phyloP scores from a whole-genome alignment of 23 tunicate genomes.

The Ascidia mentula region DNA sequence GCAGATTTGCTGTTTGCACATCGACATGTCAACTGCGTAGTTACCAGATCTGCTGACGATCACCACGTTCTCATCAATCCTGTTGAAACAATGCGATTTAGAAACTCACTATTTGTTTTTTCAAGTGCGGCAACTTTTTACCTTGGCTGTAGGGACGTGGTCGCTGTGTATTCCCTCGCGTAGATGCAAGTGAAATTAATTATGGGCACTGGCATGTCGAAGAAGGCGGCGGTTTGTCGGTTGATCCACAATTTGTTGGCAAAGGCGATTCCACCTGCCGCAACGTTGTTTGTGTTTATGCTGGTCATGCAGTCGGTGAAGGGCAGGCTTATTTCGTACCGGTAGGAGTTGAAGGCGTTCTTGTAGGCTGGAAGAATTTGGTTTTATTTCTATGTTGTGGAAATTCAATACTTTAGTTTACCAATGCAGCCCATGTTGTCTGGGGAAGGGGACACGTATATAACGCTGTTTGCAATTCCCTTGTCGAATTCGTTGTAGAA shows the following conservation, averaged over 20 bases:
- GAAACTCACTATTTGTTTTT: no score
- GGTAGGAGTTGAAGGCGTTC: not conserved
- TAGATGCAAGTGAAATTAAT: constrained; percentile 1
- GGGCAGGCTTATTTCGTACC: constrained; percentile 8
- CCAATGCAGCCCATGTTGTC: not conserved
- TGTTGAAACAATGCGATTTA: not conserved
- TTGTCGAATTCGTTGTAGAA: constrained; percentile 39
- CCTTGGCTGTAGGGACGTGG: constrained; percentile 29
- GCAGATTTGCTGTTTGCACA: constrained; percentile 11
- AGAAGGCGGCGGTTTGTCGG: not conserved
- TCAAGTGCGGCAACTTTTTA: no score
- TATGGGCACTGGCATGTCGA: not conserved
- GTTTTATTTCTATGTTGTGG: not conserved
- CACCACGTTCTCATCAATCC: not conserved
- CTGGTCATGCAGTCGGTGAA: constrained; percentile 17
- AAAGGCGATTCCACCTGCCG: not conserved
- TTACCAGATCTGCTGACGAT: not conserved
- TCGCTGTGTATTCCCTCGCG: constrained; percentile 11
- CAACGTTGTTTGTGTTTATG: not conserved
- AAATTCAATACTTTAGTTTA: not conserved
- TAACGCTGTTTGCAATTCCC: constrained; percentile 21
- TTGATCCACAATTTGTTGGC: constrained; percentile 1
- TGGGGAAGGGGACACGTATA: constrained; percentile 17
- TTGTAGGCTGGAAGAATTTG: not conserved
- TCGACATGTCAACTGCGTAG: not conserved